Percentiles rank a stretch among this genome's conserved stretches.
These are phyloP conservation scores for Thinocorus orbignyianus DNA, from an alignment of 2,113 vertebrate species.

Conservation along the genomic window DNA sequence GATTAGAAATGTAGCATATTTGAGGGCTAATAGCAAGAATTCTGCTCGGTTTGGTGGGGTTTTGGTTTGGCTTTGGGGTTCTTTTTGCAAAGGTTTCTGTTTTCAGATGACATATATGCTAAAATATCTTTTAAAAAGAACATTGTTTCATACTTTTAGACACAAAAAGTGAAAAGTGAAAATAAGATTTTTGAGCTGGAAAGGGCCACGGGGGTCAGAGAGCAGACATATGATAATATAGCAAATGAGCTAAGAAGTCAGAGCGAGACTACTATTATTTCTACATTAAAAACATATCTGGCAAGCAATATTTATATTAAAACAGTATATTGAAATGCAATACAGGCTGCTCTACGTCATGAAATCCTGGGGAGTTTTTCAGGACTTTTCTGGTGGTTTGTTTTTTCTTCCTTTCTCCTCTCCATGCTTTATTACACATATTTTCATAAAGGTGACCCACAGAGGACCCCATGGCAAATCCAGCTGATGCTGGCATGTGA, in stretches of 20 bases:
- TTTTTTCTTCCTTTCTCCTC: neutral
- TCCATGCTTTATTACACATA: neutral
- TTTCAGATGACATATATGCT: neutral
- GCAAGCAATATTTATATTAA: neutral
- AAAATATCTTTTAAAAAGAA: neutral
- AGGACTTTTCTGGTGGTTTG: fast-evolving
- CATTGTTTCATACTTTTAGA: neutral
- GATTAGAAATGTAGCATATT: neutral
- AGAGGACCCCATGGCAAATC: neutral
- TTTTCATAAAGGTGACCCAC: neutral
- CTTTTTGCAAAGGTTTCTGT: neutral
- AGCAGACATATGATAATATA: neutral
- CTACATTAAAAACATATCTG: neutral
- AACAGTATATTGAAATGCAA: neutral
- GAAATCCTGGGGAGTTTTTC: neutral
- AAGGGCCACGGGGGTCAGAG: neutral
- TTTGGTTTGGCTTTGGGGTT: neutral
- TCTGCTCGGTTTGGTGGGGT: neutral
- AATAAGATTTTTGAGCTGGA: neutral
- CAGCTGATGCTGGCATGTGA: neutral
- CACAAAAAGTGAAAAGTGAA: neutral
- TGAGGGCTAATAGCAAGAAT: neutral
- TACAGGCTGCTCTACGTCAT: neutral
- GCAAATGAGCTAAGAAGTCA: neutral
- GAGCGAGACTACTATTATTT: neutral